A percentile compares a stretch with the other conserved stretches of the same genome.
Conservation (phyloP, 1,140 invertebrate genomes). For the Heliconius melpomene region DNA sequence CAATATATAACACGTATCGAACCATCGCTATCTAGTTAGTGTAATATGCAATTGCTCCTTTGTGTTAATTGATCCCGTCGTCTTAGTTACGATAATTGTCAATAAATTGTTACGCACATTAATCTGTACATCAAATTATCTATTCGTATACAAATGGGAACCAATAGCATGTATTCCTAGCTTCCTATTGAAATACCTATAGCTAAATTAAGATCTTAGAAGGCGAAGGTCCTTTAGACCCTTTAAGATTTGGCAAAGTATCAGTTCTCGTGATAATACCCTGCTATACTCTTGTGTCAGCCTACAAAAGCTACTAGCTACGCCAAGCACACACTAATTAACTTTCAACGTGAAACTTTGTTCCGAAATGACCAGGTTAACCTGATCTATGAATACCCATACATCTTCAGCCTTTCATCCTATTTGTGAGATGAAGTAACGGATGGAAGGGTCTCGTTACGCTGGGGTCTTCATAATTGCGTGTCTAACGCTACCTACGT, state of each 20-base stretch:
- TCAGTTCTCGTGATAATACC: too few species aligned
- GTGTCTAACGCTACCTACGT: constrained; percentile 75
- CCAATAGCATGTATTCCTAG: constrained; percentile 41
- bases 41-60: constrained; percentile 75
- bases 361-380: constrained; percentile 56
- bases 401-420: constrained; percentile 56
- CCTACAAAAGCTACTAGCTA: constrained; percentile 62
- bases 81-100: constrained; percentile 73
- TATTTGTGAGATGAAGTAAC: constrained; percentile 46
- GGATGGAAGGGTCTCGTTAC: constrained; percentile 58
- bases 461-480: constrained; percentile 68
- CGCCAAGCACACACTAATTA: constrained; percentile 77
- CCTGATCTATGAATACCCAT: constrained; percentile 57
- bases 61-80: constrained; percentile 75
- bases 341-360: constrained; percentile 77
- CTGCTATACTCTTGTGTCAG: constrained; percentile 11
- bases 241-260: too few species aligned
- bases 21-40: constrained; percentile 59
- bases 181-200: neutral
- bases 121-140: constrained; percentile 75
- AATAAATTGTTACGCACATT: constrained; percentile 77
- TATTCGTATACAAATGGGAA: constrained; percentile 52
- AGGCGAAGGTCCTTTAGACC: neutral
- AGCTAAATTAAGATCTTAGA: constrained; percentile 14
- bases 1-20: constrained; percentile 57